Percentiles rank a stretch among this genome's conserved stretches.
Evolutionary conservation across 2,113 vertebrate genomes (phyloP).

Genomic region (Cisticola juncidis): DNA sequence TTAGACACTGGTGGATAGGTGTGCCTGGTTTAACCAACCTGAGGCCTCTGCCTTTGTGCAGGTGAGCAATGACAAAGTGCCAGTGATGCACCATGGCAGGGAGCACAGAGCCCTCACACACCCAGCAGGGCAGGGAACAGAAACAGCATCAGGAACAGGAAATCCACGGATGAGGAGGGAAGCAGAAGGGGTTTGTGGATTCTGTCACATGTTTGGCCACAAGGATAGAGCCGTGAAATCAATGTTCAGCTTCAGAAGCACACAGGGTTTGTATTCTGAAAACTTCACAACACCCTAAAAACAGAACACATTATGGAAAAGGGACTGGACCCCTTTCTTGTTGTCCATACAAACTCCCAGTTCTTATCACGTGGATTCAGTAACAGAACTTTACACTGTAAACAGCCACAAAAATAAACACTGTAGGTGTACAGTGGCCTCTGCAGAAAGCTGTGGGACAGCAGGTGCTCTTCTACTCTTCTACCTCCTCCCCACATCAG

Average conservation of each 20-base stretch:
- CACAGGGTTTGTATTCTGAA: background rate
- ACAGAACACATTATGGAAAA: fast-evolving
- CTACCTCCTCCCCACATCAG: background rate
- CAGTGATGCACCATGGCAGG: background rate
- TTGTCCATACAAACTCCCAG: background rate
- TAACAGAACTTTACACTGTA: background rate
- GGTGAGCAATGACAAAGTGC: background rate
- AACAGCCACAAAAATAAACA: background rate
- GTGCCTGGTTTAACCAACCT: background rate
- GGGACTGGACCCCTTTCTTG: background rate
- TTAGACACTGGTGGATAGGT: background rate
- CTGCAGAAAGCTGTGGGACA: background rate
- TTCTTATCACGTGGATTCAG: background rate
- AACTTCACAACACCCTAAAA: background rate
- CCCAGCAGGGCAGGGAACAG: background rate
- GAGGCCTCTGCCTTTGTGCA: background rate
- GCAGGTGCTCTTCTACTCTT: background rate
- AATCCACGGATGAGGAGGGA: background rate
- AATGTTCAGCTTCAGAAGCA: background rate
- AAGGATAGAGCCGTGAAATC: background rate
- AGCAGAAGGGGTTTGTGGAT: background rate
- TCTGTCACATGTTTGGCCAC: background rate
- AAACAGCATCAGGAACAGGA: background rate
- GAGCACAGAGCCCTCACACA: background rate
- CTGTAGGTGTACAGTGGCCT: fast-evolving